phyloP scores from a whole-genome alignment of 2,888 invertebrate genomes.

The Falcaria lacertinaria region DNA sequence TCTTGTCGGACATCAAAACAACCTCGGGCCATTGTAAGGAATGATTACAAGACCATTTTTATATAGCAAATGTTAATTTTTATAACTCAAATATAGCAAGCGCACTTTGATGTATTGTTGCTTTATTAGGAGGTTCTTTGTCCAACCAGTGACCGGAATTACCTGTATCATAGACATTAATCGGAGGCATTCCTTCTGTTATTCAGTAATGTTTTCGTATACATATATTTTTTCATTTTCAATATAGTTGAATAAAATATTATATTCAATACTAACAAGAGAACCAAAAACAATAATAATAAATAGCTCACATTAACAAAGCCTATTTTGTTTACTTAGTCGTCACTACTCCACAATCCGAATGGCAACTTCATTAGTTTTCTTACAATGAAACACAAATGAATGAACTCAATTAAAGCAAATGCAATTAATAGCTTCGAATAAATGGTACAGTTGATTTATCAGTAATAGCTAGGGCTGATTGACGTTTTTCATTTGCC shows the following conservation, averaged over 20 bases:
- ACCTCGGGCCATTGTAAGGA: slow-evolving; percentile 66
- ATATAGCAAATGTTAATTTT: slow-evolving; percentile 73
- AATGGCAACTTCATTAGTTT: slow-evolving; percentile 50
- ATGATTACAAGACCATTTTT: slow-evolving; percentile 69
- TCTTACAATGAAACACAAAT: slow-evolving; percentile 58
- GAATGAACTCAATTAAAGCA: slow-evolving; percentile 63
- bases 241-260: too few relatives aligned
- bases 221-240: too few relatives aligned
- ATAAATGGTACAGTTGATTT: slow-evolving; percentile 62
- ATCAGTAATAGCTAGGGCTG: slow-evolving; percentile 63
- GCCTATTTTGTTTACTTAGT: background rate
- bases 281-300: background rate
- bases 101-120: slow-evolving; percentile 50
- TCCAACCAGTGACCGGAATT: slow-evolving; percentile 19
- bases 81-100: slow-evolving; percentile 61
- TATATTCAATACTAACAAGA: too few relatives aligned
- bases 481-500: slow-evolving; percentile 73
- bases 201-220: too few relatives aligned
- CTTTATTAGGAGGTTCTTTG: slow-evolving; percentile 29
- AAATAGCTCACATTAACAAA: background rate
- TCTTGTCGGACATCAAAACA: slow-evolving; percentile 71
- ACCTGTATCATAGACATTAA: slow-evolving; percentile 24
- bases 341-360: slow-evolving; percentile 34
- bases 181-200: background rate
- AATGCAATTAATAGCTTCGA: slow-evolving; percentile 67